Evolutionary conservation across 2,113 vertebrate species (phyloP).

Genomic region (Osmerus mordax): DNA sequence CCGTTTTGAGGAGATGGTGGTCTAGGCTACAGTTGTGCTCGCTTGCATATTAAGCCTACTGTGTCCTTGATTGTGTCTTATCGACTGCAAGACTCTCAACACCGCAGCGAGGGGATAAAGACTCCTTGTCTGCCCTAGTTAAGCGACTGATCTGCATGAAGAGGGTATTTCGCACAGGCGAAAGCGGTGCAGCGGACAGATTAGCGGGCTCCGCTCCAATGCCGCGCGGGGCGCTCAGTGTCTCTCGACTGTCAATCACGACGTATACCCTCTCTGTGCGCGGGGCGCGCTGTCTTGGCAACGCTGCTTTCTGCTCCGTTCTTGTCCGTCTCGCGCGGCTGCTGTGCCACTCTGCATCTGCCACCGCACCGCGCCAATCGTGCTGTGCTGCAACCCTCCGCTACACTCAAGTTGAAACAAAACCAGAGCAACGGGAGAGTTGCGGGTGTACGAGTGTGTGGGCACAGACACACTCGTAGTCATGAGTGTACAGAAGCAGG

Average conservation of each 20-base stretch:
- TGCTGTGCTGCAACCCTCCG: not conserved
- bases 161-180: slow-evolving; percentile 44
- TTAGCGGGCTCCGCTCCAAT: slow-evolving; percentile 46
- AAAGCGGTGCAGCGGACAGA: slow-evolving; percentile 36
- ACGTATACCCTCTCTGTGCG: slow-evolving; percentile 37
- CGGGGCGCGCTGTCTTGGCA: slow-evolving; percentile 41
- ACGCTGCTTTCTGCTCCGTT: slow-evolving; percentile 23
- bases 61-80: slow-evolving; percentile 22
- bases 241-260: slow-evolving; percentile 55
- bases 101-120: slow-evolving; percentile 30
- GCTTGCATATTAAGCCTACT: not conserved
- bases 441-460: too few species aligned
- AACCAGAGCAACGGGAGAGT: not conserved
- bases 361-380: not conserved
- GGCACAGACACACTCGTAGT: too few species aligned
- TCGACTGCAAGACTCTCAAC: slow-evolving; percentile 20
- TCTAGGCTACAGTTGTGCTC: not conserved
- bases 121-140: slow-evolving; percentile 35
- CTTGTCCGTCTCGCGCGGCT: slow-evolving; percentile 31
- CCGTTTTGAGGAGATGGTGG: slow-evolving; percentile 24
- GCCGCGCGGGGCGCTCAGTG: slow-evolving; percentile 50
- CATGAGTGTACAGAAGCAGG: too few species aligned
- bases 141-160: slow-evolving; percentile 37
- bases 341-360: slow-evolving; percentile 18
- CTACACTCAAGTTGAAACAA: not conserved